phyloP scores from a whole-genome alignment of 2,113 vertebrate genomes.

The Hippopotamus amphibius region DNA sequence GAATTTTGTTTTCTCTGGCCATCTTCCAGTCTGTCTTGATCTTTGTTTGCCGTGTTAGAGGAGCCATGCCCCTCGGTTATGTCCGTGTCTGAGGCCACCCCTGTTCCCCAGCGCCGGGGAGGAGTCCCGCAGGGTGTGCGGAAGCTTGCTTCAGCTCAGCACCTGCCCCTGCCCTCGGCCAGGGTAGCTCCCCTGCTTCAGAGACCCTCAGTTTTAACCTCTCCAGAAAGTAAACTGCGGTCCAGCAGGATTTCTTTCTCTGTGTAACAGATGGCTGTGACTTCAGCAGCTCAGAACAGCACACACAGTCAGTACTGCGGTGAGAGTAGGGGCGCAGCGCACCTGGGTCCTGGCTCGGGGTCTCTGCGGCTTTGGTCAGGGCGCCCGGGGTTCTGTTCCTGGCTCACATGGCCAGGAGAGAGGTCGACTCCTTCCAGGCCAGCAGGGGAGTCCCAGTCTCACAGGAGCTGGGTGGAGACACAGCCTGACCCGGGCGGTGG shows the following conservation, averaged over 20 bases:
- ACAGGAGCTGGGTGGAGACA: neutral
- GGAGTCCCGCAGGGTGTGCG: neutral
- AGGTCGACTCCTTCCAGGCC: neutral
- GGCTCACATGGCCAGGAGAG: neutral
- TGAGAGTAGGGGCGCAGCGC: neutral
- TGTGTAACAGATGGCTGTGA: neutral
- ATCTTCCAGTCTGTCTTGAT: neutral
- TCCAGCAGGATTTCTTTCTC: neutral
- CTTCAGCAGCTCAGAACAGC: neutral
- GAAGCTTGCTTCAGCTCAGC: too few species aligned
- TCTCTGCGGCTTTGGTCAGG: neutral
- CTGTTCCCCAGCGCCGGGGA: neutral
- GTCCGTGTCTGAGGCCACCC: neutral
- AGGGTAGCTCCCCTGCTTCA: neutral
- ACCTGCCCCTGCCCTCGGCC: neutral
- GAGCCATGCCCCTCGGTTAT: neutral
- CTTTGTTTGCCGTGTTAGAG: neutral
- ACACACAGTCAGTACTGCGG: neutral
- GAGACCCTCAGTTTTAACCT: constrained; percentile 26
- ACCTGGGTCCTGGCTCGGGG: neutral
- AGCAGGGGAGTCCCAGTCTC: neutral
- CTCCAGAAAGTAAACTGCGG: neutral
- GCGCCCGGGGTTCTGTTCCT: neutral
- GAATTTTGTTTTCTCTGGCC: neutral
- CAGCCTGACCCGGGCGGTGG: neutral